Conservation (phyloP, 2,888 invertebrate genomes). For the Watsonalla cultraria region DNA sequence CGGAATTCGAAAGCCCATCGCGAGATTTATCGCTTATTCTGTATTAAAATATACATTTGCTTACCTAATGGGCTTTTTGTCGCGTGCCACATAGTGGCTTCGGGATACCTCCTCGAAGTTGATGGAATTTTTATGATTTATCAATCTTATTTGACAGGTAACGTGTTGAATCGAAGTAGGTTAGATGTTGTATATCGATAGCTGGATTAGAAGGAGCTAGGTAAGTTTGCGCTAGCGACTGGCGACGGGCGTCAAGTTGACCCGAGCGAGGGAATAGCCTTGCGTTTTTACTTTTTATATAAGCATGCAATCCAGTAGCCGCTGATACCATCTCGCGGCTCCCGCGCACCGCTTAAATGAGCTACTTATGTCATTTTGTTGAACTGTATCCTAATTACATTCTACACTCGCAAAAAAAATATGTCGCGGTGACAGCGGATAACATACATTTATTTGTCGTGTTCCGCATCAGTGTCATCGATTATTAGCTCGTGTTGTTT, state of each 20-base stretch:
- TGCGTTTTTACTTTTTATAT: constrained; percentile 36
- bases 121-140: constrained; percentile 62
- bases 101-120: constrained; percentile 43
- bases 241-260: constrained; percentile 25
- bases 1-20: constrained; percentile 78
- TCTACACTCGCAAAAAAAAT: background rate
- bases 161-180: constrained; percentile 21
- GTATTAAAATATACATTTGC: constrained; percentile 76
- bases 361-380: constrained; percentile 53
- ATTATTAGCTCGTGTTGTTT: too few relatives aligned
- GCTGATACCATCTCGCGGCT: constrained; percentile 63
- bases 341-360: constrained; percentile 68
- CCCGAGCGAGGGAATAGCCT: constrained; percentile 50
- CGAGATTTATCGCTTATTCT: constrained; percentile 77
- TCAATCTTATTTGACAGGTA: constrained; percentile 46
- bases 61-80: constrained; percentile 74
- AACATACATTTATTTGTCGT: background rate
- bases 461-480: too few relatives aligned
- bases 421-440: background rate
- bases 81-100: constrained; percentile 63
- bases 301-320: constrained; percentile 45
- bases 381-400: constrained; percentile 10
- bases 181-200: constrained; percentile 25
- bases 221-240: constrained; percentile 17
- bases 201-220: constrained; percentile 17